Base-by-base conservation (phyloP, 2,797 vertebrate species). In the Chaenodraco wilsoni region DNA sequence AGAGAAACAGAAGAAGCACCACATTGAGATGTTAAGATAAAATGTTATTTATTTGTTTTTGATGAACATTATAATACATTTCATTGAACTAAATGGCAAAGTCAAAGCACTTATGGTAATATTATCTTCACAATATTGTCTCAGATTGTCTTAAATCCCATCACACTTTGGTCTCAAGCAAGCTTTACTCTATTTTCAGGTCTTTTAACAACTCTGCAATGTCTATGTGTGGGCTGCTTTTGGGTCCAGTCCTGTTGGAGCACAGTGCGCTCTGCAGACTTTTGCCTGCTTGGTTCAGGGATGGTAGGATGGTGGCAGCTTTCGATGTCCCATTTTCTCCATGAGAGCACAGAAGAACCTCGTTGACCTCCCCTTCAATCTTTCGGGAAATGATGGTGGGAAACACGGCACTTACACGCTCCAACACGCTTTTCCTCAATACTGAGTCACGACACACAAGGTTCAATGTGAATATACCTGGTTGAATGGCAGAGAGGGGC, bases 321-420 rank as follows among this genome's bases (percentile, higher is more conserved):
- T 92, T 71, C 4, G 56, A 33, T 1, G 54, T 43, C 54, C 73
- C 46, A 3, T 23, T 90, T 69, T 72, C 78, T 19, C 74, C 80
- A 0, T 71, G 46, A 68, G 91, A 94, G 81, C 97, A 99, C 65
- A 97, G 95, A 1, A 99, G 92, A 64, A 99, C 96, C 90, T 98
- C 97, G 0, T 99, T 99, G 69, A 98, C 95, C 67, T 99, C 97
- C 1, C 94, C 96, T 45, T 96, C 94, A 0, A 99, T 97, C 62
- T 62, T 90, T 64, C 94, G 91, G 0, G 90, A 77, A 2, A 97
- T 95, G 57, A 99, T 93, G 31, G 93, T 79, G 7, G 93, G 85
- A 73, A 95, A 95, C 55, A 92, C 69, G 0, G 60, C 23, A 1
- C 72, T 85, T 40, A 95, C 57, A 1, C 87, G 87, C 63, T 91